A percentile compares a stretch with the other conserved stretches of the same genome.
Evolutionary conservation across 1,140 invertebrate species (phyloP).

Genomic region (Ceratina calcarata): DNA sequence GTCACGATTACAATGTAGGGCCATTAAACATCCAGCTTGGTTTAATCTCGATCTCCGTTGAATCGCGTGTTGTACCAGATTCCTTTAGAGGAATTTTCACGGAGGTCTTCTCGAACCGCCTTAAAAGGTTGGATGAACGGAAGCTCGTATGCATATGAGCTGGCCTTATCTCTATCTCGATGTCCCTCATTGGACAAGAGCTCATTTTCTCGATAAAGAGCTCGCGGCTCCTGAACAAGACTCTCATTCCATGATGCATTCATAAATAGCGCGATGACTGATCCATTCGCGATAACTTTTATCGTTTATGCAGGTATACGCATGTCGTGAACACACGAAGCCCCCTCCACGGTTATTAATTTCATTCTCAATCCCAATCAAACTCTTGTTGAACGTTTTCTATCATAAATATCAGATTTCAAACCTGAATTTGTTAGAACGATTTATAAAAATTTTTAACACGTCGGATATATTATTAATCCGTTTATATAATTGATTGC

Average conservation of each 20-base stretch:
- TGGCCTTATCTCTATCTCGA: constrained; percentile 52
- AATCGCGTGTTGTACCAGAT: not conserved
- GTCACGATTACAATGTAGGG: not conserved
- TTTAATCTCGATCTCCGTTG: not conserved
- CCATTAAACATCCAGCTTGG: not conserved
- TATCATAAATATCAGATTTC: too few species aligned
- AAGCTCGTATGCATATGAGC: constrained; percentile 49
- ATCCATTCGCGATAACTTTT: constrained; percentile 43
- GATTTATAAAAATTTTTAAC: too few species aligned
- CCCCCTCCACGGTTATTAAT: constrained; percentile 31
- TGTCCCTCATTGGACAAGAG: constrained; percentile 10
- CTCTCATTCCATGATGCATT: constrained; percentile 24
- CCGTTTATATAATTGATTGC: too few species aligned
- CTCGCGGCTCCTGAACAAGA: not conserved
- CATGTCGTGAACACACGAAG: not conserved
- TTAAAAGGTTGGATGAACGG: not conserved
- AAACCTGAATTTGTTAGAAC: too few species aligned
- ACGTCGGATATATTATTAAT: too few species aligned
- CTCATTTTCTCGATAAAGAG: constrained; percentile 44
- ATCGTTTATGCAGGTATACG: not conserved
- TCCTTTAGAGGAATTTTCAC: constrained; percentile 9
- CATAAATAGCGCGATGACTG: constrained; percentile 53
- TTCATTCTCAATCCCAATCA: too few species aligned
- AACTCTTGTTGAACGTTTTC: too few species aligned
- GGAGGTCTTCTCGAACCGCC: not conserved